Base-by-base conservation (phyloP, 1,140 invertebrate genomes). In the Apis mellifera region DNA sequence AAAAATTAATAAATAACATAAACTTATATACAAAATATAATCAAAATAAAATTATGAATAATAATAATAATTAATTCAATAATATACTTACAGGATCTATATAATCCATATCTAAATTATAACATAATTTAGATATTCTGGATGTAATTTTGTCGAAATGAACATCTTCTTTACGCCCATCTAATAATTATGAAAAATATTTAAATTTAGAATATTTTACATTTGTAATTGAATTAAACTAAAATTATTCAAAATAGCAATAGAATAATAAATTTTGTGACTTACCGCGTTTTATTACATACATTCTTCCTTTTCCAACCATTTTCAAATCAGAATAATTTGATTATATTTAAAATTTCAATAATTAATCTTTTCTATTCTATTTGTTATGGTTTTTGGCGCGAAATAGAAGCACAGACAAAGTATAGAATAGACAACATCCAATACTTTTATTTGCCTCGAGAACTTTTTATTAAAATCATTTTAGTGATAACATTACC, bases 61-160 rank as follows among this genome's bases (percentile, higher is more conserved):
- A 48, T 42, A 23, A 55, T 5, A 48, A 32, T 15, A 23, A 54
- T n/a, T 9, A 50, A 59, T 69, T 23, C 42, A 11, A n/a, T 52
- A 55, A 23, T 42, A 65, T 81, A 95, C 95, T 96, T 95, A 99
- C 98, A 42, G 99, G 98, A 94, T 99, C 98, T 62, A 99, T 96
- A 95, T 97, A 99, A 78, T 99, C 98, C 96, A 97, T 97, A 92
- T 99, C 98, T 8, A 99, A 95, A 55, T 98, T 98, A 95, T 99
- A 99, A 91, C 99, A 99, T 71, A 99, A 95, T 91, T 99, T 99
- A 90, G 97, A 96, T 57, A 99, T 98, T 88, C 99, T 95, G 0
- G 97, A 98, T 3, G 99, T 99, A 78, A 99, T 99, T 95, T 99
- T 99, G 93, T 99, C 99, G 94, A 99, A 98, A 94, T 99, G 97